Evolutionary conservation across 30 jellyfish, hydroid and myxozoan species (phyloP), one percentile per base, ranked within the genome.

Genomic region (Hydra vulgaris): DNA sequence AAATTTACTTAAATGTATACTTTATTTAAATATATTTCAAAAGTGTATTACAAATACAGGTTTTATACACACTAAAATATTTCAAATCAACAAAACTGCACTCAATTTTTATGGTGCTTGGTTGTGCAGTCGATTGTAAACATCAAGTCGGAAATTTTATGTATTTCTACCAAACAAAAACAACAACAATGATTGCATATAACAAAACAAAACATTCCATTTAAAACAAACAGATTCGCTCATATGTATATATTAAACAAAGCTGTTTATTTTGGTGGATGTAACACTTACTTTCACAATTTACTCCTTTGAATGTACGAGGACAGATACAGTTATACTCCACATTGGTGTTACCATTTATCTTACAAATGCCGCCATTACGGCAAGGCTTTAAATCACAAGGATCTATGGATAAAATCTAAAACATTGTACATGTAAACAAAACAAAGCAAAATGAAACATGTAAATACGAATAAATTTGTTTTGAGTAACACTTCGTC

Each of bases 311-410:
- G 77, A 79, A 92, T 5, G 89, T 83, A 54, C 96, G 78, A 17
- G 91, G 96, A 67, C 99, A 92, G 15, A 92, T 68, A 80, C 99
- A 92, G 27, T 79, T 85, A 54, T 82, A 92, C 7, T 80, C 87
- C 20, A 79, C 66, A 17, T 68, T 70, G 18, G 80, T 78, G 21
- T 70, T 72, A 8, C 95, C 89, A 25, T 54, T 70, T 17, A 79
- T 94, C 74, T 87, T 87, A 72, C 99, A 92, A 53, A 87, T 20
- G 17, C 94, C 99, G 22, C 95, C 96, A 75, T 92, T 92, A 25
- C 78, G 88, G 85, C 99, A 92, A n/a, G 99, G 99, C 27, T 86
- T 75, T 40, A 66, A 61, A 3, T 92, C 88, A 78, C 99, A 92
- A 8, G 99, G 99, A 81, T 92, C 99, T 92, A 78, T 19, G 73